Base-by-base conservation (phyloP, 2,888 invertebrate genomes). In the Drosophila sordidula region DNA sequence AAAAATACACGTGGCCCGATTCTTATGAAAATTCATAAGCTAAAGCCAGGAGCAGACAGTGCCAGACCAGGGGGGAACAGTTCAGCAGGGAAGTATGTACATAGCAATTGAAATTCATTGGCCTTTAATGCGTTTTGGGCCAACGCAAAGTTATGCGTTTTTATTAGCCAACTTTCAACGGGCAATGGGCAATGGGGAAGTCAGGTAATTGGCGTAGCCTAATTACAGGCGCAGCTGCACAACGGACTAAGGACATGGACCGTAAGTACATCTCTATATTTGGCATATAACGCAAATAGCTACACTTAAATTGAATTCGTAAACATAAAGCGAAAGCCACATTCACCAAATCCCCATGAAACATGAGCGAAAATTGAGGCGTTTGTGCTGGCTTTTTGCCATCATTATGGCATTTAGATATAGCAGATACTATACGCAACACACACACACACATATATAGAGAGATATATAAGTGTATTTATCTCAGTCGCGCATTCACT, bases 101-200 rank as follows among this genome's bases (percentile, higher is more conserved):
- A 59, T 42, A 39, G 58, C 80, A 75, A 88, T 88, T 83, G 87
- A 87, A 87, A 88, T 84, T 84, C 87, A 88, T 87, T 88, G 75
- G 56, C 50, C 42, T 52, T 65, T 54, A 50, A 69, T 68, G 65
- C 56, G 39, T 32, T 39, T 41, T 22, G 25, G 34, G 9, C 29
- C 32, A 42, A 47, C 12, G 22, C 14, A 44, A 73, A 58, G 26
- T 59, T 70, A 42, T 65, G 71, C 38, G 49, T 62, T 75, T 73
- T 73, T 75, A 63, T 66, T 65, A 50, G 49, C 8, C 47, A 71
- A 71, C 56, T 66, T 71, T 57, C 38, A 25, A 52, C 44, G 76
- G 44, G 4, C 51, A 29, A 29, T 3, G 29, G 29, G 4, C 47
- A 44, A 41, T 50, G 77, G 50, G 16, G 52, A 52, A 41, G 41